A percentile compares a stretch with the other conserved stretches of the same genome.
These are phyloP conservation scores for Luehdorfia chinensis DNA, from an alignment of 1,140 invertebrate genomes.

Conservation along the genomic window DNA sequence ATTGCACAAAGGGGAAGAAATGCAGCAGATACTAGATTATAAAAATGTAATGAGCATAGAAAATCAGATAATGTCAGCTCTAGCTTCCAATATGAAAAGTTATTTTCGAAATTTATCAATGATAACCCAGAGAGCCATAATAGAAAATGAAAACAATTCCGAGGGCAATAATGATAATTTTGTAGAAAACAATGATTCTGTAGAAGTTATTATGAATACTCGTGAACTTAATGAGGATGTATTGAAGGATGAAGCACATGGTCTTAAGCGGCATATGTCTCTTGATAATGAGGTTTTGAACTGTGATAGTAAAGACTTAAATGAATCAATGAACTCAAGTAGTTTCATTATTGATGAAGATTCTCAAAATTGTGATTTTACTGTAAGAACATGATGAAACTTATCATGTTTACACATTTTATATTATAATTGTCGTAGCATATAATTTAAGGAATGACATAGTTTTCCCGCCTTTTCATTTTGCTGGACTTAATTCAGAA, in stretches of 20 bases:
- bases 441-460: too few species aligned
- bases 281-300: not conserved
- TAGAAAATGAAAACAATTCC: slow-evolving; percentile 15
- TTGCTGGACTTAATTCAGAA: too few species aligned
- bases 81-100: slow-evolving; percentile 51
- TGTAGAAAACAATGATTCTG: not conserved
- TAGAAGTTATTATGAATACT: not conserved
- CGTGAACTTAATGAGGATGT: not conserved
- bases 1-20: slow-evolving; percentile 16
- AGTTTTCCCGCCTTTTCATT: too few species aligned
- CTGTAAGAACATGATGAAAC: slow-evolving; percentile 10
- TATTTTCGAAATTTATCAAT: slow-evolving; percentile 50
- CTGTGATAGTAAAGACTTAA: slow-evolving; percentile 27
- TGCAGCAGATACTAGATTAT: slow-evolving; percentile 22
- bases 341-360: slow-evolving; percentile 39
- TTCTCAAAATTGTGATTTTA: not conserved
- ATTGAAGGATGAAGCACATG: not conserved
- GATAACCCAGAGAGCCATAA: slow-evolving; percentile 25
- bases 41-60: slow-evolving; percentile 44
- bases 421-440: too few species aligned
- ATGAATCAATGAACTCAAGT: slow-evolving; percentile 28
- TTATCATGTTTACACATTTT: slow-evolving; percentile 12
- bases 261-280: not conserved
- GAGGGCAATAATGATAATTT: slow-evolving; percentile 15
- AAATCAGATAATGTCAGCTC: slow-evolving; percentile 48